Evolutionary conservation across 2,797 vertebrate species (phyloP).

Genomic region (Macrochelys suwanniensis): DNA sequence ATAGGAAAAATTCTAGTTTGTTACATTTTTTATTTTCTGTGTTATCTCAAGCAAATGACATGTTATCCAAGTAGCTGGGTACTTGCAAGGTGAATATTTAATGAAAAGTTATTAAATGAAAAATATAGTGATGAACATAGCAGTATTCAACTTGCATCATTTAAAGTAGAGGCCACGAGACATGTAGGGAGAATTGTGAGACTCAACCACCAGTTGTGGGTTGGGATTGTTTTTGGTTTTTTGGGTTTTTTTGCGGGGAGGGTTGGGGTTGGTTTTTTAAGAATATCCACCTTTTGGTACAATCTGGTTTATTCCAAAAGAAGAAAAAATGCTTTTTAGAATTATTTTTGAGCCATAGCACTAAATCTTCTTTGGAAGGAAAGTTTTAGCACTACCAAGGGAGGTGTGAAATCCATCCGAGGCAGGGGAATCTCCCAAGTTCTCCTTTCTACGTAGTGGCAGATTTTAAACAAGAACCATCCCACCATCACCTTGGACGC

Average conservation of each 20-base stretch:
- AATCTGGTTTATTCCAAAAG: not conserved
- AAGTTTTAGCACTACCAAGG: not conserved
- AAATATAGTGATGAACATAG: not conserved
- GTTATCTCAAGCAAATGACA: not conserved
- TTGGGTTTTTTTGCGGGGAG: too few relatives aligned
- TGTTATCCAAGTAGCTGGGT: not conserved
- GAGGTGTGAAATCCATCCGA: fast-evolving
- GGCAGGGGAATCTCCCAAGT: not conserved
- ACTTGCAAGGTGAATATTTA: not conserved
- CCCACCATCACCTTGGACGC: not conserved
- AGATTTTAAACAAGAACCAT: not conserved
- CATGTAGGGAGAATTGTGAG: not conserved
- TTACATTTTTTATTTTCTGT: not conserved
- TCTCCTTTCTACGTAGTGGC: not conserved
- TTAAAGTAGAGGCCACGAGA: not conserved
- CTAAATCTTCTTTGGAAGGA: not conserved
- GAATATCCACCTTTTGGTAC: not conserved
- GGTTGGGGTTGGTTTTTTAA: not conserved
- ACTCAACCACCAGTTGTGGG: not conserved
- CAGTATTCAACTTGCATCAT: not conserved
- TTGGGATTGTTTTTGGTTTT: not conserved
- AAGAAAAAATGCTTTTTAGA: not conserved
- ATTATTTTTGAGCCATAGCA: not conserved
- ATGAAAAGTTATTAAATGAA: not conserved
- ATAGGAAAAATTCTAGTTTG: not conserved